phyloP scores from a whole-genome alignment of 37 sponge, comb jelly and placozoan genomes.

The Ephydatia muelleri region DNA sequence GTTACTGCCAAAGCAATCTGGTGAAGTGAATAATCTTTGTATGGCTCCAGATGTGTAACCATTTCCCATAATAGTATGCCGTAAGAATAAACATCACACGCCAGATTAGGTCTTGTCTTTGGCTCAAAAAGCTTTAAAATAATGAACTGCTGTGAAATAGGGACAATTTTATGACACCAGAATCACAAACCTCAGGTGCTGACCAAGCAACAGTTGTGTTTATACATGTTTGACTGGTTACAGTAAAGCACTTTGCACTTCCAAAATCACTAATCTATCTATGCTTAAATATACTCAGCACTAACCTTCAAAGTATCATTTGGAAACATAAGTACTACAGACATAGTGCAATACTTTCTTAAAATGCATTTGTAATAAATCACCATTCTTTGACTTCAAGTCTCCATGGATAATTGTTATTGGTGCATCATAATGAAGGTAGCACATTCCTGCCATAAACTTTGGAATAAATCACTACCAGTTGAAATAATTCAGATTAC shows the following conservation, averaged over 20 bases:
- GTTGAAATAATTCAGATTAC: background rate
- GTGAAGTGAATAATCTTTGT: background rate
- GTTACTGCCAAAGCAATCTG: background rate
- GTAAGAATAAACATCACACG: background rate
- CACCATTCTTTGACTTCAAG: background rate
- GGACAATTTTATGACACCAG: background rate
- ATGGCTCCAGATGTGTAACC: background rate
- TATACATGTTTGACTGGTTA: background rate
- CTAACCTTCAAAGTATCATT: background rate
- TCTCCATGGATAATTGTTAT: background rate
- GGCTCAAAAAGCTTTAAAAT: background rate
- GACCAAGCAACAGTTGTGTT: background rate
- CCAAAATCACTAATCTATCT: background rate
- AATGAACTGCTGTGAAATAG: background rate
- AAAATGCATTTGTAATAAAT: background rate
- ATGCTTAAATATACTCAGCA: background rate
- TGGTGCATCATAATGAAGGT: background rate
- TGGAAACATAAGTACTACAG: background rate
- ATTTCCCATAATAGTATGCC: background rate
- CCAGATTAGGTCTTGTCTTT: background rate
- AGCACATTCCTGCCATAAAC: background rate
- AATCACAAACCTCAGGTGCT: background rate
- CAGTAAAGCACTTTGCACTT: background rate
- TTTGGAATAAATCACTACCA: background rate
- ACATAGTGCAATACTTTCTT: background rate